Evolutionary conservation across 2,888 invertebrate genomes (phyloP), one percentile per base, ranked within the genome.

Genomic region (Rhingia rostrata): DNA sequence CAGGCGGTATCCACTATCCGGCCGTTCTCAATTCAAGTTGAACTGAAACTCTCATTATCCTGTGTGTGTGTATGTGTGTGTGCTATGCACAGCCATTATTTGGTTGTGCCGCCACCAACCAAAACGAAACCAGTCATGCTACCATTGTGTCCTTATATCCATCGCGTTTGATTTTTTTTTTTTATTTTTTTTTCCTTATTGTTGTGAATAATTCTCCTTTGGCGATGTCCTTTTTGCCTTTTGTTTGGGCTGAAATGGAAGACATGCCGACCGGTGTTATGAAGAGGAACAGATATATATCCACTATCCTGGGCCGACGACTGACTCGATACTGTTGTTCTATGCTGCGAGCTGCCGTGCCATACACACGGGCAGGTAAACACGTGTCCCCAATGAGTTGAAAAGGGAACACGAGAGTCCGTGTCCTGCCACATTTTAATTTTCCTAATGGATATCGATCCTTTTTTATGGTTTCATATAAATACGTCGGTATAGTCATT

Each of bases 381-480:
- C 84, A 84, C 84, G 80, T 84, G 84, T 84, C 84, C 80, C 84
- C 84, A 75, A 84, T 84, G 80, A 70, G 80, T 80, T 75, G 66
- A 84, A 84, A 84, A 84, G 80, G 84, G 84, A 84, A 75, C 84
- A 84, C 84, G 75, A 84, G 70, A 84, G 84, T 84, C 84, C 80
- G 75, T 84, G 84, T 84, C 80, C 90, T 89, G 91, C 90, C 90
- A 89, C 90, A 91, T 90, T 92, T 92, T 92, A 92, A 92, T 92
- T 91, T 92, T 91, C 91, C 91, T 92, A 92, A 92, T 92, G 91
- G 91, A 92, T 92, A 92, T 92, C 91, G 91, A 92, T 92, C 90
- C 90, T 87, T 87, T 70, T 78, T 80, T 67, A 75, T 32, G 58
- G 41, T 54, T 69, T 58, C 43, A 41, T 74, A 70, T 66, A 22